Conservation (phyloP, 2,888 invertebrate species). For the Habroteleia sp. region DNA sequence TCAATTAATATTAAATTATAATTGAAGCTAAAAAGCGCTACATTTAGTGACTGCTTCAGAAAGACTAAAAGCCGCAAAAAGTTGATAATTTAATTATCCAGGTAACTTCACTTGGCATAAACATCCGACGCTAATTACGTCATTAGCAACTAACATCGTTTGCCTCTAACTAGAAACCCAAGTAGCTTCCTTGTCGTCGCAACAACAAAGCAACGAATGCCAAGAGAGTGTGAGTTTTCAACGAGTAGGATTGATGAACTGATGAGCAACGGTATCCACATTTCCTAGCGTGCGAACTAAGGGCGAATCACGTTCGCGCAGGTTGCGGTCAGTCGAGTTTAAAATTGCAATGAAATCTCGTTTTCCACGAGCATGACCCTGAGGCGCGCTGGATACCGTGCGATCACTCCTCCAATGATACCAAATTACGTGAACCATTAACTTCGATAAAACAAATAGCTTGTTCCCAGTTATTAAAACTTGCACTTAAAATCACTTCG, state of each 20-base stretch:
- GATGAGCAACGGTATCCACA: constrained; percentile 57
- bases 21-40: too few species aligned
- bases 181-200: not conserved
- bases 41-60: too few species aligned
- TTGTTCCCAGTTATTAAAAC: constrained; percentile 31
- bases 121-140: constrained; percentile 16
- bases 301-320: constrained; percentile 63
- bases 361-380: constrained; percentile 64
- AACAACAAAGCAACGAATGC: constrained; percentile 28
- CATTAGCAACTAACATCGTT: constrained; percentile 17
- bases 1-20: too few species aligned
- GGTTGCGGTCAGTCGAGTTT: constrained; percentile 63
- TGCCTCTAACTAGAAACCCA: not conserved
- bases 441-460: constrained; percentile 36
- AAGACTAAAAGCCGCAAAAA: too few species aligned
- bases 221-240: constrained; percentile 39
- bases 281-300: constrained; percentile 60
- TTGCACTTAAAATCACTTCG: constrained; percentile 5
- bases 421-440: constrained; percentile 51
- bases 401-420: constrained; percentile 54
- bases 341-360: constrained; percentile 64
- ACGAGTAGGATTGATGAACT: constrained; percentile 45
- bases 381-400: constrained; percentile 48
- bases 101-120: not conserved
- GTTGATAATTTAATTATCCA: constrained; percentile 19